Percentiles rank a stretch among this genome's conserved stretches.
phyloP scores from a whole-genome alignment of 2,113 vertebrate genomes.

The Cyanocitta stelleri region DNA sequence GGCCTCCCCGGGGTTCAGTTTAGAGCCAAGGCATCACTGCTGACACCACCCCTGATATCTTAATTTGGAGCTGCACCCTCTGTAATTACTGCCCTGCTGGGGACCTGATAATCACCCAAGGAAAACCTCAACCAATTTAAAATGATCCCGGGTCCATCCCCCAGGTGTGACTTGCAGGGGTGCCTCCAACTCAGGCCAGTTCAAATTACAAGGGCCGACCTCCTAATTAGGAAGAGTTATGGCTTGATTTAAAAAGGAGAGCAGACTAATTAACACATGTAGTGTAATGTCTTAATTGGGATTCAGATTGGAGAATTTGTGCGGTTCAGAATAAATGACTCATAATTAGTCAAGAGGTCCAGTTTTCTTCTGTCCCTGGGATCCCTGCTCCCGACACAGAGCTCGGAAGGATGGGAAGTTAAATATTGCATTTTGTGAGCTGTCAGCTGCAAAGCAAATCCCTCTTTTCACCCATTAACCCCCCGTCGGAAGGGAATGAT shows the following conservation, averaged over 20 bases:
- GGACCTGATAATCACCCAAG: constrained; percentile 46
- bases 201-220: constrained; percentile 66
- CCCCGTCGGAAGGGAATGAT: background rate
- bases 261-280: constrained; percentile 88
- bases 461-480: background rate
- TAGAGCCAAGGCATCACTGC: background rate
- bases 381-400: background rate
- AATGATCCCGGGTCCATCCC: constrained; percentile 36
- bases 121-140: constrained; percentile 61
- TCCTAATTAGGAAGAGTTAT: constrained; percentile 81
- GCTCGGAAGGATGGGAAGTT: background rate
- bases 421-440: background rate
- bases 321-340: constrained; percentile 58
- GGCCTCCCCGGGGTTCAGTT: background rate
- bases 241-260: constrained; percentile 76
- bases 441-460: background rate
- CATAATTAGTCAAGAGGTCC: constrained; percentile 45
- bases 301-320: constrained; percentile 43
- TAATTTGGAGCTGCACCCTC: constrained; percentile 23
- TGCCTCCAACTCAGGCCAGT: constrained; percentile 49
- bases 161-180: constrained; percentile 65
- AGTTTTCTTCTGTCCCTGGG: background rate
- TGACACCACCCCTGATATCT: background rate
- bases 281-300: constrained; percentile 89
- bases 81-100: constrained; percentile 63